Base-by-base conservation (phyloP, 53 echinoderm and acorn worm genomes). In the Echinometra lucunter region DNA sequence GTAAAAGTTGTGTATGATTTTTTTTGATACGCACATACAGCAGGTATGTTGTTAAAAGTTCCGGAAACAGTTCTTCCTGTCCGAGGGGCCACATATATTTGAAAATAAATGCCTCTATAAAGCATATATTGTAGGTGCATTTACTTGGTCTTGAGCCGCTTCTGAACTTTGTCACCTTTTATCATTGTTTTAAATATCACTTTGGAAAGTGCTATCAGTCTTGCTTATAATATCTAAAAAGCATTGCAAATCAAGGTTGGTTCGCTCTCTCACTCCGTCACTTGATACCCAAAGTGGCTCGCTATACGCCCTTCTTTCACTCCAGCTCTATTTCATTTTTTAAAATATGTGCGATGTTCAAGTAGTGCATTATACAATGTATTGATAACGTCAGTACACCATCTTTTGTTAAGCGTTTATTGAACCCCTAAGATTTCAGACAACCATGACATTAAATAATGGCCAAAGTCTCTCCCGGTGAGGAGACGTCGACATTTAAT, bases 381-480 rank as follows among this genome's bases (percentile, higher is more conserved):
- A 40, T 15, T 58, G 2, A 75, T n/a, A n/a, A n/a, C n/a, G n/a
- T n/a, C n/a, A n/a, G n/a, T n/a, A n/a, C n/a, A 75, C 16, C 42
- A 78, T 21, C 44, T 11, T 12, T 85, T 85, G 37, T 85, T 85
- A 4, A 10, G 47, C 44, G 85, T 85, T 49, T 53, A n/a, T 49
- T 85, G 85, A 85, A 85, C 85, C 49, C n/a, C 53, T 49, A n/a
- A 49, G 45, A 47, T 49, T 85, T 45, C 37, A 8, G 85, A 85
- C 85, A 49, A 85, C 23, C 53, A 49, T 85, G 85, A 85, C 85
- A 47, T n/a, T 47, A 85, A 85, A 47, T 27, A 49, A 25, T 85
- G 27, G 85, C 85, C n/a, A 23, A 40, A 40, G 27, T 49, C 28
- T n/a, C 30, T 85, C 28, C 49, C n/a, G 53, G 85, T n/a, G 49